Evolutionary conservation across 2,888 invertebrate species (phyloP).

Genomic region (Cartodere bifasciata): DNA sequence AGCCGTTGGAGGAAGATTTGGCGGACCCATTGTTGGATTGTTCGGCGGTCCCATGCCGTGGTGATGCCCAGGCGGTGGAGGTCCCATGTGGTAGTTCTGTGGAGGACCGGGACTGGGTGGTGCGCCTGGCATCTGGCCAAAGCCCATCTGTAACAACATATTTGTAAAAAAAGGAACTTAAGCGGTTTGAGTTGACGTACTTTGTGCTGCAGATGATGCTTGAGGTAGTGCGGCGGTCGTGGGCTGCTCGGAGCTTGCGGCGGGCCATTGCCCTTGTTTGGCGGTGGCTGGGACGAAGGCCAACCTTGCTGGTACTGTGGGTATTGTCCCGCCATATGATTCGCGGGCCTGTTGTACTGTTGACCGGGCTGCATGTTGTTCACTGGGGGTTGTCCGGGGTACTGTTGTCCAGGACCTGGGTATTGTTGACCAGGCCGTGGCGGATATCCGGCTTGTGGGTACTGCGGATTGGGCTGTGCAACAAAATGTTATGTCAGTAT

Average conservation of each 20-base stretch:
- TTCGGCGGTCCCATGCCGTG: conserved; percentile 48
- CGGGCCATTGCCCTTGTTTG: conserved; percentile 25
- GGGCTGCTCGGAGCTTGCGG: conserved; percentile 37
- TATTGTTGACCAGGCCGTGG: conserved; percentile 38
- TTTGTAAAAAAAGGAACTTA: too few species aligned
- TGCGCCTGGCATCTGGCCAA: conserved; percentile 30
- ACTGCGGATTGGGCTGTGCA: conserved; percentile 41
- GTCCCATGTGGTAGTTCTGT: conserved; percentile 42
- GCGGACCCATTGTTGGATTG: conserved; percentile 43
- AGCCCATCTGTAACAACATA: too few species aligned
- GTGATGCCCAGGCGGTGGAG: conserved; percentile 40
- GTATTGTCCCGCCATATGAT: conserved; percentile 41
- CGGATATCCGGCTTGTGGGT: conserved; percentile 41
- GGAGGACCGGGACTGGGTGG: conserved; percentile 49
- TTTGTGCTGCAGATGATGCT: conserved; percentile 60
- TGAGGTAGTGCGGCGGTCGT: conserved; percentile 51
- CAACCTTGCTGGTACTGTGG: conserved; percentile 31
- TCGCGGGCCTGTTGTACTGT: conserved; percentile 43
- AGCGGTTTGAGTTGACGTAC: too few species aligned
- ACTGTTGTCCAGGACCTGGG: conserved; percentile 19
- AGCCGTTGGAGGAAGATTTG: conserved; percentile 49
- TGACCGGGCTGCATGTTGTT: conserved; percentile 34
- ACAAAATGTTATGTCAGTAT: too few species aligned
- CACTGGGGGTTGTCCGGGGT: conserved; percentile 33
- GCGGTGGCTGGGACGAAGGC: conserved; percentile 19